Conservation (phyloP, 2,888 invertebrate genomes). For the Tachina fera region DNA sequence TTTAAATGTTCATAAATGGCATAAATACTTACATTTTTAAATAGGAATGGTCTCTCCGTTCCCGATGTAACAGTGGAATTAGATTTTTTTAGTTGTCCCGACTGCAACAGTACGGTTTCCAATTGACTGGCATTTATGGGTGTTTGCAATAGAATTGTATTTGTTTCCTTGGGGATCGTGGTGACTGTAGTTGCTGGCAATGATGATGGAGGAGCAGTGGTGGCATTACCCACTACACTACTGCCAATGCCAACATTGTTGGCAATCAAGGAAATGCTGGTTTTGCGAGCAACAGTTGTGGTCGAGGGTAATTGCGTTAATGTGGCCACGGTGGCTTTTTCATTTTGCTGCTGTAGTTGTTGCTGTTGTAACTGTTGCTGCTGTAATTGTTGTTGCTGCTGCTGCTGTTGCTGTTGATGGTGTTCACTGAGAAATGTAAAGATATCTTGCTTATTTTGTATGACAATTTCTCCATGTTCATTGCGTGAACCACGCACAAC, state of each 20-base stretch:
- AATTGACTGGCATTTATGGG: slow-evolving; percentile 82
- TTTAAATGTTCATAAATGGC: not conserved
- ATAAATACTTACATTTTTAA: slow-evolving; percentile 77
- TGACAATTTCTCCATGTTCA: slow-evolving; percentile 83
- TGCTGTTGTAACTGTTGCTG: slow-evolving; percentile 73
- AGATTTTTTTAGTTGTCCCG: slow-evolving; percentile 75
- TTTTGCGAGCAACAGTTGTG: slow-evolving; percentile 80
- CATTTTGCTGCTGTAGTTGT: slow-evolving; percentile 75
- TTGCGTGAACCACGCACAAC: slow-evolving; percentile 83
- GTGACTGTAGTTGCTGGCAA: slow-evolving; percentile 56
- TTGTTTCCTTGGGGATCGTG: slow-evolving; percentile 72
- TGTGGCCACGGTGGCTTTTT: slow-evolving; percentile 78
- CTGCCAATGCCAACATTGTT: slow-evolving; percentile 67
- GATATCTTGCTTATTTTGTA: slow-evolving; percentile 83
- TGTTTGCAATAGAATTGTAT: slow-evolving; percentile 81
- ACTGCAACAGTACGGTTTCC: slow-evolving; percentile 79
- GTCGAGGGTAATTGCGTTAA: slow-evolving; percentile 80
- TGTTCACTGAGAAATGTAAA: slow-evolving; percentile 82
- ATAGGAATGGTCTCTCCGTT: slow-evolving; percentile 78
- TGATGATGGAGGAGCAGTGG: slow-evolving; percentile 6
- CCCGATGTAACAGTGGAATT: slow-evolving; percentile 64
- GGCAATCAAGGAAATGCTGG: slow-evolving; percentile 76
- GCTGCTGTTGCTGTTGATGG: slow-evolving; percentile 75
- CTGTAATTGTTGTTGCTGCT: slow-evolving; percentile 75
- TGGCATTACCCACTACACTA: slow-evolving; percentile 25